phyloP scores from a whole-genome alignment of 2,888 invertebrate genomes.

The Adelphocoris suturalis region DNA sequence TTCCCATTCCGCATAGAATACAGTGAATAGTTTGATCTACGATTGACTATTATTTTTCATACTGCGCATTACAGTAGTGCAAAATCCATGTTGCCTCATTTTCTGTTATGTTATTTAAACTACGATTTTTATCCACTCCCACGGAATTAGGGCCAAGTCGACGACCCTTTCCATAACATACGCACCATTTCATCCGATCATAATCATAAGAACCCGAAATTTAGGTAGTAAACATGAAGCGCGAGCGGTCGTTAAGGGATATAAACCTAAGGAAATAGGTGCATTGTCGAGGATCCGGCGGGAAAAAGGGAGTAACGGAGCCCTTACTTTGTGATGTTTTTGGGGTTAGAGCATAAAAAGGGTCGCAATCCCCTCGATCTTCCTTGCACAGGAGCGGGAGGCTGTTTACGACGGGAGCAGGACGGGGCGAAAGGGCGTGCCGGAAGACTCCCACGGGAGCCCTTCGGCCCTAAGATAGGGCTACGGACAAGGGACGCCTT shows the following conservation, averaged over 20 bases:
- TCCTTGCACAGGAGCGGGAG: background rate
- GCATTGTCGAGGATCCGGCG: slow-evolving; percentile 19
- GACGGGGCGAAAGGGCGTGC: background rate
- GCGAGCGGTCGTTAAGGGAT: background rate
- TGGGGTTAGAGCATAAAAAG: slow-evolving; percentile 48
- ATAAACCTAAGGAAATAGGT: slow-evolving; percentile 39
- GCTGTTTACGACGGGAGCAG: slow-evolving; percentile 37
- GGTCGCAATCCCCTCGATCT: slow-evolving; percentile 32
- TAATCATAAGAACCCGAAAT: slow-evolving; percentile 19
- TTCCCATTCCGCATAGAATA: no score
- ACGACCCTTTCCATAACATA: background rate
- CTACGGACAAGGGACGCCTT: slow-evolving; percentile 29
- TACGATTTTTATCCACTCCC: no score
- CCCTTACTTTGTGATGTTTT: slow-evolving; percentile 49
- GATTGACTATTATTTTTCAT: no score
- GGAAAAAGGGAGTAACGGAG: slow-evolving; percentile 25
- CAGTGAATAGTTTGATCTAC: no score
- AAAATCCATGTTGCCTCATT: no score
- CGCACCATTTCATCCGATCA: slow-evolving; percentile 13
- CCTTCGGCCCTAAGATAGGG: slow-evolving; percentile 55
- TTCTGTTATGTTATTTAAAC: no score
- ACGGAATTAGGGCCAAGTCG: background rate
- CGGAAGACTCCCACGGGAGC: slow-evolving; percentile 54
- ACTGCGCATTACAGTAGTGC: no score
- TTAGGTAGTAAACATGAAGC: slow-evolving; percentile 6